These are phyloP conservation scores for Drosophila jambulina DNA, from an alignment of 1,140 invertebrate genomes.

Conservation along the genomic window DNA sequence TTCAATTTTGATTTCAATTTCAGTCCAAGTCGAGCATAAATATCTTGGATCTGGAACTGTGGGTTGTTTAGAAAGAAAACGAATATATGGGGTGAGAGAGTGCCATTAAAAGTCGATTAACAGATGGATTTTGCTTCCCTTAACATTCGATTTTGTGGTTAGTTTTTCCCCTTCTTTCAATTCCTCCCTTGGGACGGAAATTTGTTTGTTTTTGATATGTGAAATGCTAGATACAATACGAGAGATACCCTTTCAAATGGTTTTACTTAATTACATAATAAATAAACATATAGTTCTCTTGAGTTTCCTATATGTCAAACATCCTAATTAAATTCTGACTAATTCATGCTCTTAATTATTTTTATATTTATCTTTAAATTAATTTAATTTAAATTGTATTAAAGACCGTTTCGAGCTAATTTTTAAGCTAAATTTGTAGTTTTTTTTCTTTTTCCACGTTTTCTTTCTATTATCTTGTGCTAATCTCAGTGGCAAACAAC, in stretches of 20 bases:
- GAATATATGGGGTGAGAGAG: background rate
- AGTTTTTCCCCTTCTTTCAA: background rate
- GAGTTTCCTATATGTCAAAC: background rate
- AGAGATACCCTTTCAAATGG: background rate
- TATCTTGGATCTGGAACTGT: constrained; percentile 15
- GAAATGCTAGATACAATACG: background rate
- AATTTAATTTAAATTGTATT: background rate
- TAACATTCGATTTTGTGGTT: constrained; percentile 13
- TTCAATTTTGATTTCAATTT: constrained; percentile 32
- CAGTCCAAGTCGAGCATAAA: constrained; percentile 25
- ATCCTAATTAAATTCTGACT: background rate
- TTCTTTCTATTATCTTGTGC: constrained; percentile 9
- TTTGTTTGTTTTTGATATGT: background rate
- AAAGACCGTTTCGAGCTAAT: background rate
- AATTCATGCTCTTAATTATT: background rate
- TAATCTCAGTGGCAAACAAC: constrained; percentile 1
- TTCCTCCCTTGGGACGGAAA: background rate
- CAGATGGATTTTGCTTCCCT: constrained; percentile 6
- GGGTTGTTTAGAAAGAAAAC: background rate
- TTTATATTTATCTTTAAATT: background rate
- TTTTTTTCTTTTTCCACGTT: background rate
- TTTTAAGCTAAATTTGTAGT: background rate
- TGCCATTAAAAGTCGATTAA: constrained; percentile 36
- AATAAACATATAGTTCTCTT: background rate
- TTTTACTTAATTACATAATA: background rate